Evolutionary conservation across 2,888 invertebrate species (phyloP).

Genomic region (Himalopsyche kuldschensis): DNA sequence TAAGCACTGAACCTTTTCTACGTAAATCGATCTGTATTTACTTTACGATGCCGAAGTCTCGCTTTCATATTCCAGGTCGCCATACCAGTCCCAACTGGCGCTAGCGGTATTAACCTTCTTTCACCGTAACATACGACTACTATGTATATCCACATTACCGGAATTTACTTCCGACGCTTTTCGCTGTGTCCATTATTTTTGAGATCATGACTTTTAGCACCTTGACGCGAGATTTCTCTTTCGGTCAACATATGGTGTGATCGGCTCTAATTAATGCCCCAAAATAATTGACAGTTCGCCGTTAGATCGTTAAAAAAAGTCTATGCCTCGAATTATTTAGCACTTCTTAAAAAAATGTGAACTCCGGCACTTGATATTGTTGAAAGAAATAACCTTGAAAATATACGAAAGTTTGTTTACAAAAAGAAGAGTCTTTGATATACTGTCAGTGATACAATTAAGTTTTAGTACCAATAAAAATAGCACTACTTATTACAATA

Average conservation of each 20-base stretch:
- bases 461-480: no score
- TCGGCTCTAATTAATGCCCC: neutral
- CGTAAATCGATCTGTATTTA: no score
- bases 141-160: neutral
- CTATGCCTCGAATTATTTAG: no score
- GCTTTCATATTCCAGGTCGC: neutral
- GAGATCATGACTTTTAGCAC: neutral
- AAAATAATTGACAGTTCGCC: neutral
- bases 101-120: neutral
- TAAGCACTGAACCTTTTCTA: no score
- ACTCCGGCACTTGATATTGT: no score
- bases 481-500: no score
- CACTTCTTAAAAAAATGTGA: no score
- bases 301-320: neutral
- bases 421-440: no score
- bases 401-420: no score
- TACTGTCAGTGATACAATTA: no score
- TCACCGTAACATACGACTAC: neutral
- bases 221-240: neutral
- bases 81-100: neutral
- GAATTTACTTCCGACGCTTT: neutral
- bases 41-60: neutral
- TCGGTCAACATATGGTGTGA: neutral
- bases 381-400: no score
- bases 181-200: neutral